Evolutionary conservation across 1,140 invertebrate species (phyloP), one percentile per base, ranked within the genome.

Genomic region (Brevipalpus yothersi): DNA sequence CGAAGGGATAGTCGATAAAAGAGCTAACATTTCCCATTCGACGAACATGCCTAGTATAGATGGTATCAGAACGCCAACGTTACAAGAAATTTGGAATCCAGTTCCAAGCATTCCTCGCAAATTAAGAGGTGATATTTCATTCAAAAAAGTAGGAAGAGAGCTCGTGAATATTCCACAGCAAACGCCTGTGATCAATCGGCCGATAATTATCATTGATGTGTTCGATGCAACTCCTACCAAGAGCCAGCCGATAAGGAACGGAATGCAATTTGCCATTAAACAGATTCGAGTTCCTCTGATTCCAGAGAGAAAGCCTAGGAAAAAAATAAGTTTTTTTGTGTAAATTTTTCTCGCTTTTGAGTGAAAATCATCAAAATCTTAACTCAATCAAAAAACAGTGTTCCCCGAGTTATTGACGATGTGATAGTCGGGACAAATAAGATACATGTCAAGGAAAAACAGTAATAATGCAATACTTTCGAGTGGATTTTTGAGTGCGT

Each of bases 71-170:
- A 40, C 17, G 51, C 61, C 61, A 39, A 59, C 11, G 1, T 11
- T 17, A 43, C 42, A 39, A 17, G 21, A 51, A 51, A 51, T 19
- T 19, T 51, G 84, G 61, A 87, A 78, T 60, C 85, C 80, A 0
- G 85, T 83, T 13, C 84, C 85, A 0, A 89, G 70, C 1, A 81
- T 75, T 15, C 86, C 86, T 64, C 88, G 75, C 1, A 83, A 82
- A 58, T 83, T 80, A 11, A 85, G 82, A 41, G 84, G 80, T 13
- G 86, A 83, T 65, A 89, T 88, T 75, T 93, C 88, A 59, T 84
- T 86, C 62, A 91, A 80, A 72, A 91, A 92, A 58, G 89, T 81
- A 1, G 81, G 79, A 11, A 73, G 73, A 15, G 75, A 73, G 7
- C 79, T 78, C 12, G 76, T 71, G 0, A 75, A 71, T 53, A 80